Percentiles rank a stretch among this genome's conserved stretches.
Evolutionary conservation across 2,888 invertebrate species (phyloP).

Genomic region (Orthosia incerta): DNA sequence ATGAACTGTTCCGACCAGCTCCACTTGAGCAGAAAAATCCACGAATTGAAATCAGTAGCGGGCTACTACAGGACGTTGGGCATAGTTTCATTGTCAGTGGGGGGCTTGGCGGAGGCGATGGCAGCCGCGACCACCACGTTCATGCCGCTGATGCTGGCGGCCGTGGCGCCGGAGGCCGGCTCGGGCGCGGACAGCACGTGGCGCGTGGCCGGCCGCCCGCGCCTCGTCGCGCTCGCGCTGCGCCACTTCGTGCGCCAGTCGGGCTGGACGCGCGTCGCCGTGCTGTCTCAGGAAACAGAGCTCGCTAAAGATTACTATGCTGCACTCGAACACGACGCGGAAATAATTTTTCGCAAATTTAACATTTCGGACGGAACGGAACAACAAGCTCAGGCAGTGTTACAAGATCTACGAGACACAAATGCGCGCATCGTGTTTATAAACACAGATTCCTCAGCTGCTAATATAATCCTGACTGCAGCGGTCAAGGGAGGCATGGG

Average conservation of each 20-base stretch:
- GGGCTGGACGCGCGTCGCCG: constrained; percentile 20
- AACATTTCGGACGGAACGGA: not conserved
- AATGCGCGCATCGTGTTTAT: constrained; percentile 95
- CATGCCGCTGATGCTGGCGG: constrained; percentile 60
- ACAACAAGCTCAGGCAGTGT: constrained; percentile 1
- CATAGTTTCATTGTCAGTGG: constrained; percentile 29
- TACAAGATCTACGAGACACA: constrained; percentile 50
- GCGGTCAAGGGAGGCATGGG: constrained; percentile 84
- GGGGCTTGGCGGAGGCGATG: constrained; percentile 32
- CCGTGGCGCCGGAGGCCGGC: constrained; percentile 37
- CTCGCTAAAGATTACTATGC: constrained; percentile 13
- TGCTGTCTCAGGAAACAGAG: constrained; percentile 14
- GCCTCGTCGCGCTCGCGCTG: constrained; percentile 38
- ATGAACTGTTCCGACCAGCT: constrained; percentile 4
- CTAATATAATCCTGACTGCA: constrained; percentile 93
- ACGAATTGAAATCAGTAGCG: too few relatives aligned
- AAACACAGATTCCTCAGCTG: constrained; percentile 93
- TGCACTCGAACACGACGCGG: not conserved
- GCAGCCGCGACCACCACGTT: constrained; percentile 9
- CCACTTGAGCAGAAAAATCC: too few relatives aligned
- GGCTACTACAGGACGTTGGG: constrained; percentile 13
- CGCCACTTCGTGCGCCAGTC: constrained; percentile 24
- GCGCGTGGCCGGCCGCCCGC: constrained; percentile 46
- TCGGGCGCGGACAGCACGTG: constrained; percentile 12
- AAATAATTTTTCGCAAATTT: constrained; percentile 2